These are phyloP conservation scores for Coleophora deauratella DNA, from an alignment of 2,888 invertebrate species.

Conservation along the genomic window DNA sequence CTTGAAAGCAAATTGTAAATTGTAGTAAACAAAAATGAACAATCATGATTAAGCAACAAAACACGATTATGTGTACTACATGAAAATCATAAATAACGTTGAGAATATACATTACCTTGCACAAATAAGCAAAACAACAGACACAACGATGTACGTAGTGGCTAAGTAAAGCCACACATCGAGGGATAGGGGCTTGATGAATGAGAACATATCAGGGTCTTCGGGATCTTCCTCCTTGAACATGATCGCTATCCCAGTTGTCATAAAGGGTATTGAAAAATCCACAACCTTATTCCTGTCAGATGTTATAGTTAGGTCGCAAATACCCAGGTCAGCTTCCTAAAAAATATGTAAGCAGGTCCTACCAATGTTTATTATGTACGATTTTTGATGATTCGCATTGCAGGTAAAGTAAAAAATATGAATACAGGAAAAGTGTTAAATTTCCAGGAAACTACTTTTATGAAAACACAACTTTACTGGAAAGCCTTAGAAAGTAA, in stretches of 20 bases:
- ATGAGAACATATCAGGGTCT: constrained; percentile 89
- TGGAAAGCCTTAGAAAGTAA: too few relatives aligned
- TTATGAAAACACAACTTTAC: too few relatives aligned
- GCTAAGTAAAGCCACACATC: constrained; percentile 93
- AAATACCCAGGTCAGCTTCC: constrained; percentile 94
- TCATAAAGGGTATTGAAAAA: constrained; percentile 98
- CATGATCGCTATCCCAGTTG: constrained; percentile 90
- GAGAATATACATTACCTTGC: constrained; percentile 75
- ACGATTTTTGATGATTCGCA: too few relatives aligned
- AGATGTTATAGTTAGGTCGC: constrained; percentile 95
- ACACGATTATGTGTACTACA: too few relatives aligned
- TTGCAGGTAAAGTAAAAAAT: too few relatives aligned
- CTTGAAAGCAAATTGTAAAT: constrained; percentile 43
- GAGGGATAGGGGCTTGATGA: constrained; percentile 86
- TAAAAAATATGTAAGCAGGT: constrained; percentile 46
- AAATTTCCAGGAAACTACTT: too few relatives aligned
- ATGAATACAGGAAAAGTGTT: too few relatives aligned
- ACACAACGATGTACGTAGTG: constrained; percentile 87
- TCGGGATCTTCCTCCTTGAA: constrained; percentile 84
- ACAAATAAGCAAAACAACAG: constrained; percentile 85
- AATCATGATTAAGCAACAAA: too few relatives aligned
- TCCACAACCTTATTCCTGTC: constrained; percentile 89
- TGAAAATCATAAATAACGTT: too few relatives aligned
- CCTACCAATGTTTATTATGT: too few relatives aligned
- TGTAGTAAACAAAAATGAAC: not conserved